Percentiles rank a stretch among this genome's conserved stretches.
phyloP scores from a whole-genome alignment of 2,888 invertebrate genomes.

The Hirtodrosophila duncani region DNA sequence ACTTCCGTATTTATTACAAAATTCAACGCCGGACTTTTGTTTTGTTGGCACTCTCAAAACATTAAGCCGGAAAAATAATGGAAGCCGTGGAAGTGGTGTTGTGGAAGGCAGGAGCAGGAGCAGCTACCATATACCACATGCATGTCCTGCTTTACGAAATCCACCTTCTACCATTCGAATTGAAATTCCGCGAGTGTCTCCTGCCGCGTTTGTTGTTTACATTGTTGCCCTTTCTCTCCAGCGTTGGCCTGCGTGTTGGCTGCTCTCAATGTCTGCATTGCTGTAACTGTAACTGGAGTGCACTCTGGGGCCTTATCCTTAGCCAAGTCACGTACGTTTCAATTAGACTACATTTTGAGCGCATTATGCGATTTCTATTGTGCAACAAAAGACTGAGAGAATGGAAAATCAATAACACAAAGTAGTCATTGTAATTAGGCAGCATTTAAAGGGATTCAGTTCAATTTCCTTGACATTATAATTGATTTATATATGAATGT shows the following conservation, averaged over 20 bases:
- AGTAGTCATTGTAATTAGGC: too few species aligned
- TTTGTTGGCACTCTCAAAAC: slow-evolving; percentile 34
- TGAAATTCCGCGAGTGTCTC: slow-evolving; percentile 50
- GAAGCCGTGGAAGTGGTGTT: neutral
- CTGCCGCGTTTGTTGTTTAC: slow-evolving; percentile 24
- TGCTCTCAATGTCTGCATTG: slow-evolving; percentile 16
- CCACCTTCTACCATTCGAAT: slow-evolving; percentile 28
- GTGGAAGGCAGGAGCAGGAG: neutral
- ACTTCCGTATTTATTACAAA: slow-evolving; percentile 64
- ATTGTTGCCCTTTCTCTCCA: slow-evolving; percentile 8
- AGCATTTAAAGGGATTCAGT: too few species aligned
- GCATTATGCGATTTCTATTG: too few species aligned
- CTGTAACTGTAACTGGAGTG: slow-evolving; percentile 33
- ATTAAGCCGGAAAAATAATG: slow-evolving; percentile 37
- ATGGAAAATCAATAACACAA: too few species aligned
- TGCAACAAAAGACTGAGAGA: too few species aligned
- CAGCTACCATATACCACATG: too few species aligned
- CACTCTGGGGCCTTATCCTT: slow-evolving; percentile 26
- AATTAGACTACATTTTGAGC: slow-evolving; percentile 18
- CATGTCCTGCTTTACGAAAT: too few species aligned
- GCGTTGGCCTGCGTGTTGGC: too few species aligned
- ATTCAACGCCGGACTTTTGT: slow-evolving; percentile 53
- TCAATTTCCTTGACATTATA: slow-evolving; percentile 29
- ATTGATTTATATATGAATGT: slow-evolving; percentile 32
- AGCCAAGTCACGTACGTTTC: slow-evolving; percentile 34